These are phyloP conservation scores for Melanotaenia parkinsoni DNA, from an alignment of 2,797 vertebrate species.

Conservation along the genomic window DNA sequence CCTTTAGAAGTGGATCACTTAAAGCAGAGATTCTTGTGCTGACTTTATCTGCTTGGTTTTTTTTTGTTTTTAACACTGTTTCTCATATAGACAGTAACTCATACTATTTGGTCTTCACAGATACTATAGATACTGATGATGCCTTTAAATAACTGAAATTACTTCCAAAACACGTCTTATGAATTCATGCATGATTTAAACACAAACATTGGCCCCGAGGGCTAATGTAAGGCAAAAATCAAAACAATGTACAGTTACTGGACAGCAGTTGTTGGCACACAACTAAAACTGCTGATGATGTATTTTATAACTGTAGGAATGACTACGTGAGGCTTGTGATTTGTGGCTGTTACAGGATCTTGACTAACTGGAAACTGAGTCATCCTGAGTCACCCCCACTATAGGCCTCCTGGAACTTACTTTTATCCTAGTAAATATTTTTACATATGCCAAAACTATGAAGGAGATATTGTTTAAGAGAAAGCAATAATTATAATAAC, in stretches of 20 bases:
- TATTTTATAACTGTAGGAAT: slow-evolving; percentile 28
- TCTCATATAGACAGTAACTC: not conserved
- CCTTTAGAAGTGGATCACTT: no score
- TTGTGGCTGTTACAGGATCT: slow-evolving; percentile 40
- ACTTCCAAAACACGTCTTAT: not conserved
- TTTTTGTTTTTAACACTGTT: not conserved
- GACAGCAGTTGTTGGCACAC: not conserved
- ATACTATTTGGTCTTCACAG: not conserved
- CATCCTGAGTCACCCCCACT: slow-evolving; percentile 61
- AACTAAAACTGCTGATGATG: slow-evolving; percentile 45
- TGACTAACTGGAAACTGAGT: slow-evolving; percentile 61
- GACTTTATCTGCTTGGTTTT: accelerated
- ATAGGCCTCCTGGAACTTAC: slow-evolving; percentile 26
- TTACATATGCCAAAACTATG: slow-evolving; percentile 25
- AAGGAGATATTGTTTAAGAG: slow-evolving; percentile 55
- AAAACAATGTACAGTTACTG: slow-evolving; percentile 4
- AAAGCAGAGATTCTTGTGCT: no score
- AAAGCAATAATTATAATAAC: slow-evolving; percentile 18
- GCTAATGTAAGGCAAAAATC: not conserved
- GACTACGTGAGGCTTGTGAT: slow-evolving; percentile 59
- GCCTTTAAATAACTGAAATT: not conserved
- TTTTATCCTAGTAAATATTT: slow-evolving; percentile 44
- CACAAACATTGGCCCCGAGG: not conserved
- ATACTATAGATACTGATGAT: not conserved
- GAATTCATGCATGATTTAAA: not conserved